These are phyloP conservation scores for Exocentrus adspersus DNA, from an alignment of 2,888 invertebrate species.

Conservation along the genomic window DNA sequence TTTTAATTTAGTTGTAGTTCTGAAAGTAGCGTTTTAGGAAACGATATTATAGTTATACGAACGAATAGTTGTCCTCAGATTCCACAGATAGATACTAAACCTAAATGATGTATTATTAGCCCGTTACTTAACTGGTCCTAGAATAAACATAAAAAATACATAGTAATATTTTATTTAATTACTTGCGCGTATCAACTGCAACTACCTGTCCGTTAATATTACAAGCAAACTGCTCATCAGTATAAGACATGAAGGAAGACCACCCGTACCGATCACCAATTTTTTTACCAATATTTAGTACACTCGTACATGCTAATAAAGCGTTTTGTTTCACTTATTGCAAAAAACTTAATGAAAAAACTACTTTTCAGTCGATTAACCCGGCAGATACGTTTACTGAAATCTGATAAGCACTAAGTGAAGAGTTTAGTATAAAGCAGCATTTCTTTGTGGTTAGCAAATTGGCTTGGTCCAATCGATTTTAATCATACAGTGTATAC, in stretches of 20 bases:
- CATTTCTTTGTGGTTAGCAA: slow-evolving; percentile 19
- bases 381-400: slow-evolving; percentile 30
- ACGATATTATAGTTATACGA: too few relatives aligned
- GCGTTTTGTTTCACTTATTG: not conserved
- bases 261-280: not conserved
- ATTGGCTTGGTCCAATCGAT: slow-evolving; percentile 28
- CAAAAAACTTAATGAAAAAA: slow-evolving; percentile 27
- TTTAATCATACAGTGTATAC: slow-evolving; percentile 20
- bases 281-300: slow-evolving; percentile 4
- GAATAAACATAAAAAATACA: too few relatives aligned
- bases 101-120: too few relatives aligned
- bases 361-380: slow-evolving; percentile 34
- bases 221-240: too few relatives aligned
- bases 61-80: too few relatives aligned
- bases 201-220: too few relatives aligned
- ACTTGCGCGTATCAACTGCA: too few relatives aligned
- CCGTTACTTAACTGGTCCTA: too few relatives aligned
- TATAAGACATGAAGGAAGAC: too few relatives aligned
- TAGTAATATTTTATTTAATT: too few relatives aligned
- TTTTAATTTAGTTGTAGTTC: not conserved
- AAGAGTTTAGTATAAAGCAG: slow-evolving; percentile 3
- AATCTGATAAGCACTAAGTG: slow-evolving; percentile 32
- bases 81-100: too few relatives aligned
- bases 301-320: slow-evolving; percentile 20
- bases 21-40: too few relatives aligned